These are phyloP conservation scores for Tineola bisselliella DNA, from an alignment of 2,888 invertebrate genomes.

Conservation along the genomic window DNA sequence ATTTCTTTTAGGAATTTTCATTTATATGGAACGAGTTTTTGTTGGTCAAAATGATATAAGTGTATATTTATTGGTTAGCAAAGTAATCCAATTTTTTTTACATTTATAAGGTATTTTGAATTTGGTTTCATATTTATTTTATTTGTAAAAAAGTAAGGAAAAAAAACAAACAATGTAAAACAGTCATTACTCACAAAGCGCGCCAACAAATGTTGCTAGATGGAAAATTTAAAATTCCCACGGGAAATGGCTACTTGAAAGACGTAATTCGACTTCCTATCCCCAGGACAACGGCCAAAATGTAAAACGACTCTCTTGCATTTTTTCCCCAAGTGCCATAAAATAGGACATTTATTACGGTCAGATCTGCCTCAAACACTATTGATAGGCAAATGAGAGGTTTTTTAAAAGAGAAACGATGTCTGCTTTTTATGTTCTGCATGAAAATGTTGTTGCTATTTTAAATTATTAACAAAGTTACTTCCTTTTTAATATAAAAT, in stretches of 20 bases:
- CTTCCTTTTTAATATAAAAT: background rate
- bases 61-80: no score
- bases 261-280: constrained; percentile 57
- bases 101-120: no score
- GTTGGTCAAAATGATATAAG: no score
- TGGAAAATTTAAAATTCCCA: constrained; percentile 44
- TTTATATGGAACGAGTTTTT: no score
- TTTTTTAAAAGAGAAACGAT: constrained; percentile 69
- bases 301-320: constrained; percentile 67
- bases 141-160: background rate
- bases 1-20: background rate
- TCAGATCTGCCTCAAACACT: constrained; percentile 67
- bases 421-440: constrained; percentile 62
- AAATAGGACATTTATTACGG: constrained; percentile 69
- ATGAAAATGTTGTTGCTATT: background rate
- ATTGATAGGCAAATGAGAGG: constrained; percentile 70
- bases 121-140: no score
- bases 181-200: background rate
- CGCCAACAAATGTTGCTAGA: constrained; percentile 22
- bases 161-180: background rate
- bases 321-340: constrained; percentile 63
- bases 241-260: constrained; percentile 56
- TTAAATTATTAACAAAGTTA: background rate
- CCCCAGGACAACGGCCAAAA: constrained; percentile 61
- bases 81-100: no score